Base-by-base conservation (phyloP, 2,113 vertebrate genomes). In the Pardalotus punctatus region DNA sequence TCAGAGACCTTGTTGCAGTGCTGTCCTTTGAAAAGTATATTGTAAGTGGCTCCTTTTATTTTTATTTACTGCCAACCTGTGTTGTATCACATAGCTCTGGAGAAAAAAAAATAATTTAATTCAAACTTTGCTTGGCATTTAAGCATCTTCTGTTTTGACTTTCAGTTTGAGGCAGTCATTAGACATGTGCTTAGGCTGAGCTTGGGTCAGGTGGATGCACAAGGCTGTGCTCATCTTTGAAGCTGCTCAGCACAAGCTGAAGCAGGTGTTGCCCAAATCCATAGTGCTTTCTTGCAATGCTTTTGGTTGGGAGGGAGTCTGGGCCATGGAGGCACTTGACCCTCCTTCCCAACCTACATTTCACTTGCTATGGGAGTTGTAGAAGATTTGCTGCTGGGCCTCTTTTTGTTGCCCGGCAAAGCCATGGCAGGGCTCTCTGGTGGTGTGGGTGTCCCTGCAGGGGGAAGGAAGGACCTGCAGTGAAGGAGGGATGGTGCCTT, bases 161-260 rank as follows among this genome's bases (percentile, higher is more conserved):
- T 81, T 48, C 3, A 3, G 10, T 64, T 71, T 12, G 16, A 78
- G 54, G 35, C 14, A 33, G 14, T 66, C 11, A 8, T 51, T 56
- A 29, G 58, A 18, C 18, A 22, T 0, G 1, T 62, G 45, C 35
- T 90, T 47, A 77, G 56, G 22, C 71, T 69, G 73, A 80, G 38
- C 16, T 65, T 3, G 8, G 62, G 53, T 79, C 12, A 16, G 35
- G 25, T 4, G 5, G 33, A 25, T 1, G 2, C 0, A 3, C 0
- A 5, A 50, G 45, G 36, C 57, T 33, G 7, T 19, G 40, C 31
- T 78, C 12, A 5, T 38, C 31, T 82, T 45, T 12, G 38, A 12
- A 16, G 19, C 28, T 45, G 4, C 17, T 43, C 29, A 21, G 77
- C 16, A 16, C 22, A 42, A 65, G 21, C 36, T 72, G 54, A 65